Conservation (phyloP, 30 jellyfish, hydroid and myxozoan species). For the Morbakka virulenta region DNA sequence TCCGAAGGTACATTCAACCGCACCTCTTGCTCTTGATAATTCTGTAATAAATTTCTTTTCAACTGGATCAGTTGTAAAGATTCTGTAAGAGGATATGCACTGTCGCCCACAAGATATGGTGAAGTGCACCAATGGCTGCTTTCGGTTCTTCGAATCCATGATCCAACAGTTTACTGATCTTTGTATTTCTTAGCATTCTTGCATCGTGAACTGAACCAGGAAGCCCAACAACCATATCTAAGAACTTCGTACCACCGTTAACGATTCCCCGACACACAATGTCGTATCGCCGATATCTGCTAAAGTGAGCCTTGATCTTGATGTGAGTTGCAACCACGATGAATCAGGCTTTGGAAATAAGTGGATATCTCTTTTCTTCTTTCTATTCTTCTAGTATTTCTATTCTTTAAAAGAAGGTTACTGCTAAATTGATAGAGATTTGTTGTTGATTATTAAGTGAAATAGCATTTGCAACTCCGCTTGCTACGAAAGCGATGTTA, state of each 20-base stretch:
- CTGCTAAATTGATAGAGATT: too few species aligned
- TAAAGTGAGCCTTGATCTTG: conserved; percentile 7
- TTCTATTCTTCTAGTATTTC: too few species aligned
- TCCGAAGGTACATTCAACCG: conserved; percentile 41
- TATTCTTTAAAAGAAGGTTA: too few species aligned
- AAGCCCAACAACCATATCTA: not conserved
- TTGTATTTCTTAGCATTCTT: not conserved
- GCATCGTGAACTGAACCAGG: not conserved
- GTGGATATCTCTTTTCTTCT: too few species aligned
- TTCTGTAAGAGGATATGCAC: conserved; percentile 25
- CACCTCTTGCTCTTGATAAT: conserved; percentile 37
- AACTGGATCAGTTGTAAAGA: conserved; percentile 1
- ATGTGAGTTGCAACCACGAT: too few species aligned
- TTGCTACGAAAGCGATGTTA: too few species aligned
- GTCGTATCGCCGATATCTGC: conserved; percentile 11
- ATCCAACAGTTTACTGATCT: not conserved
- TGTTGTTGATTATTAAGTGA: too few species aligned
- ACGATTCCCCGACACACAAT: not conserved
- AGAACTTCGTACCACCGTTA: not conserved
- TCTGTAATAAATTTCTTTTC: conserved; percentile 20
- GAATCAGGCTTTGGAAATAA: too few species aligned
- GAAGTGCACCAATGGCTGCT: not conserved
- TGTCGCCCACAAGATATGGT: conserved; percentile 20
- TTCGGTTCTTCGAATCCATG: conserved; percentile 15
- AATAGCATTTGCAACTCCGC: too few species aligned